A percentile compares a stretch with the other conserved stretches of the same genome.
phyloP scores from a whole-genome alignment of 2,888 invertebrate genomes.

The Chorisops tibialis region DNA sequence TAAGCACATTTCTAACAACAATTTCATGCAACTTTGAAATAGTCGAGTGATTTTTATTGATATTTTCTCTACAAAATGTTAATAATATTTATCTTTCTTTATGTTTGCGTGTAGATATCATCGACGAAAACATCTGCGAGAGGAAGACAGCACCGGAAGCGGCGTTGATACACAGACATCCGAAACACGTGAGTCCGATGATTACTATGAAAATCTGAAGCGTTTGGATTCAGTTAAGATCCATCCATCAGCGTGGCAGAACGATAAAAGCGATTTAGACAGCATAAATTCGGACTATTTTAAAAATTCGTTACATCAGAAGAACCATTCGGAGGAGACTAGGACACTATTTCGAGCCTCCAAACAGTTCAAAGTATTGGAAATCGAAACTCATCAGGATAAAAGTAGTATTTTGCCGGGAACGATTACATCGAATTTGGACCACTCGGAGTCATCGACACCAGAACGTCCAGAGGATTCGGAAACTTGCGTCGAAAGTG shows the following conservation, averaged over 20 bases:
- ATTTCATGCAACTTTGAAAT: neutral
- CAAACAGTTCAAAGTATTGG: constrained; percentile 33
- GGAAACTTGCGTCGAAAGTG: neutral
- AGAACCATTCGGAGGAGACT: constrained; percentile 33
- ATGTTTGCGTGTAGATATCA: constrained; percentile 12
- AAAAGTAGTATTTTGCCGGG: constrained; percentile 47
- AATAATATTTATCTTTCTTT: neutral
- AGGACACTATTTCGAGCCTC: constrained; percentile 8
- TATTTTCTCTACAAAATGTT: neutral
- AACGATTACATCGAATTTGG: constrained; percentile 49
- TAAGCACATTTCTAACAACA: neutral
- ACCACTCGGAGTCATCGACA: constrained; percentile 46
- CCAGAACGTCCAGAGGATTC: constrained; percentile 43
- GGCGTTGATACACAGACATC: constrained; percentile 35
- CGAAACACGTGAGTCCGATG: constrained; percentile 45
- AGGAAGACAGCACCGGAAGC: constrained; percentile 35
- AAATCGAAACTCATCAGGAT: constrained; percentile 37
- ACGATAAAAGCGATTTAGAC: constrained; percentile 53
- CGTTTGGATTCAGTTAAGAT: constrained; percentile 44
- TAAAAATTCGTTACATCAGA: constrained; percentile 50
- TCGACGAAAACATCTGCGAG: constrained; percentile 21
- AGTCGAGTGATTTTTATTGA: neutral
- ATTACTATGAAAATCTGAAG: constrained; percentile 51
- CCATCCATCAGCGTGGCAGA: constrained; percentile 38
- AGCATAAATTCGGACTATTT: constrained; percentile 53